Percentiles rank a stretch among this genome's conserved stretches.
Evolutionary conservation across 2,797 vertebrate genomes (phyloP).

Genomic region (Enteromius fasciolatus): DNA sequence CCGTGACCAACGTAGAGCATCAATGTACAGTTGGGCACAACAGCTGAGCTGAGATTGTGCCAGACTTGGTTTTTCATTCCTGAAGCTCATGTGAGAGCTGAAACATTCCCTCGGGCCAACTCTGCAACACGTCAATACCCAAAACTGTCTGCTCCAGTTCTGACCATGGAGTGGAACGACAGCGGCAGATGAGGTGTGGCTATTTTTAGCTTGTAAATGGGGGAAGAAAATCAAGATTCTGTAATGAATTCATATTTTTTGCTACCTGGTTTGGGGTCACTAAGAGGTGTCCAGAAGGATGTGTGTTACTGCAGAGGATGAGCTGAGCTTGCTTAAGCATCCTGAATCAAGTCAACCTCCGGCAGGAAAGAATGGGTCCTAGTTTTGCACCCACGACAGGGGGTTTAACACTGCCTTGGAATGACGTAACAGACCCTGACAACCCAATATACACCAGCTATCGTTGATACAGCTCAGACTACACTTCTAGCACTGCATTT

Average conservation of each 20-base stretch:
- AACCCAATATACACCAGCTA: conserved; percentile 36
- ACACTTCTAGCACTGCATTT: conserved; percentile 20
- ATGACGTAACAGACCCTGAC: conserved; percentile 47
- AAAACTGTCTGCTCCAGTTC: conserved; percentile 51
- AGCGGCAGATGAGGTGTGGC: conserved; percentile 50
- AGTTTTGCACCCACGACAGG: conserved; percentile 36
- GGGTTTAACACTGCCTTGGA: conserved; percentile 3
- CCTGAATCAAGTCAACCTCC: conserved; percentile 13
- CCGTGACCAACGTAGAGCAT: conserved; percentile 5
- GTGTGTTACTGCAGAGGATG: background rate
- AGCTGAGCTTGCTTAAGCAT: conserved; percentile 20
- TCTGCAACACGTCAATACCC: conserved; percentile 39
- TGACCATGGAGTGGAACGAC: conserved; percentile 43
- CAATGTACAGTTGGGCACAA: conserved; percentile 26
- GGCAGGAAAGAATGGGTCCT: conserved; percentile 20
- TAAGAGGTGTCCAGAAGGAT: background rate
- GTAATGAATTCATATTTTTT: background rate
- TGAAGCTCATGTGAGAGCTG: conserved; percentile 23
- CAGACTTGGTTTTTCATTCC: conserved; percentile 27
- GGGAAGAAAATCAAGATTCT: conserved; percentile 2
- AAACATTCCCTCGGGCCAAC: conserved; percentile 31
- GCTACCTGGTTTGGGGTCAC: background rate
- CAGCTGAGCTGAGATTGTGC: conserved; percentile 30
- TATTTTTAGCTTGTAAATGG: conserved; percentile 54
- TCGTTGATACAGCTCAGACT: conserved; percentile 22